phyloP scores from a whole-genome alignment of 2,888 invertebrate species.

The Caenorhabditis sp. region DNA sequence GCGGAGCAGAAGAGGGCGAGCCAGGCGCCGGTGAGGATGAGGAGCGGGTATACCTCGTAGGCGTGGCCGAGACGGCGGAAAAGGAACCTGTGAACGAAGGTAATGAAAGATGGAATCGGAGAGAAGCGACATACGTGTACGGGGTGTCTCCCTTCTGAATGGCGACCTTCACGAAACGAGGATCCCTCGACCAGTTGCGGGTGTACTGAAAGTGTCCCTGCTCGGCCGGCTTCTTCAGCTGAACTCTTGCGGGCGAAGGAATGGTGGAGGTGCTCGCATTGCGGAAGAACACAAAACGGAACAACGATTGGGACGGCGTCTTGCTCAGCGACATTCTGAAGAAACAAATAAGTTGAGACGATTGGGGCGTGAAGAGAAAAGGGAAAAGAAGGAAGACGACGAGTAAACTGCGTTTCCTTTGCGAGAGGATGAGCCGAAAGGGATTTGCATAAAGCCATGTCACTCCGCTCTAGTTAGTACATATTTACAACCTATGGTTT shows the following conservation, averaged over 20 bases:
- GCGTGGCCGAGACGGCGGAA: conserved; percentile 71
- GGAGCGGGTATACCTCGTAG: conserved; percentile 75
- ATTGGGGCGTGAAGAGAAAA: not conserved
- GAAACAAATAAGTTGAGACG: not conserved
- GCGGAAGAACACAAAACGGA: conserved; percentile 46
- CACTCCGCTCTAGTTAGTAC: not conserved
- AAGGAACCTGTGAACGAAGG: conserved; percentile 73
- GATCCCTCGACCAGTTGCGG: conserved; percentile 63
- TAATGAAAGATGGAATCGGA: no score
- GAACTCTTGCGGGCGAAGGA: conserved; percentile 52
- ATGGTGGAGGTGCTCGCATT: conserved; percentile 40
- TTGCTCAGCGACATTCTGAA: conserved; percentile 45
- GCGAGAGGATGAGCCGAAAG: conserved; percentile 16
- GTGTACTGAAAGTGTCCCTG: conserved; percentile 59
- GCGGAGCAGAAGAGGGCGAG: conserved; percentile 66
- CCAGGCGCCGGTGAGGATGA: conserved; percentile 68
- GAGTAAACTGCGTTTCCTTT: not conserved
- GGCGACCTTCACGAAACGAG: conserved; percentile 49
- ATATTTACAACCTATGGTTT: not conserved
- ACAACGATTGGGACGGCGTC: conserved; percentile 22
- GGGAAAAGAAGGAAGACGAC: conserved; percentile 10
- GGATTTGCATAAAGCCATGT: conserved; percentile 27
- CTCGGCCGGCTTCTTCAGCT: conserved; percentile 60
- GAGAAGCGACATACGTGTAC: conserved; percentile 40
- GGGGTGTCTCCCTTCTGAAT: conserved; percentile 66